Base-by-base conservation (phyloP, 2,888 invertebrate species). In the Pantelozetes paolii region DNA sequence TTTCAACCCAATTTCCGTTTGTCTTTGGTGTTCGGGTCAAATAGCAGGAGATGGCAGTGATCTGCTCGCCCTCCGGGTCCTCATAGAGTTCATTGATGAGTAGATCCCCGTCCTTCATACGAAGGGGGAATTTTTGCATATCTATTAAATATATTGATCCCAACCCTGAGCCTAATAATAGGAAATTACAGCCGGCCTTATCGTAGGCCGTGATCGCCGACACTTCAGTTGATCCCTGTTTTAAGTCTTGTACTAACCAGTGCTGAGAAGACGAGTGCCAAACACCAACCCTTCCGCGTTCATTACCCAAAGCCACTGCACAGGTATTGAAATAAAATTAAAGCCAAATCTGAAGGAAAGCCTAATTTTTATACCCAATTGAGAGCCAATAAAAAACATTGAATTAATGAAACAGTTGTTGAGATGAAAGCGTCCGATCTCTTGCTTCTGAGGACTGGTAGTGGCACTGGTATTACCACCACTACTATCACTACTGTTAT, bases 231-330 rank as follows among this genome's bases (percentile, higher is more conserved):
- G 62, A 32, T 57, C 94, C 90, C 82, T 84, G 77, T 69, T 79
- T 76, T 20, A 74, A 75, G 30, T 74, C 71, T 48, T 75, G 75
- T 3, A 74, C 57, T 40, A 75, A 70, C 95, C 97, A 98, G 83
- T 97, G 95, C 80, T 96, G 95, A 0, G 96, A 95, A 90, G 96
- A 96, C 0, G 96, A 93, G 83, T 98, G 97, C 97, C 97, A 98
- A n/a, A 98, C 97, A 0, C 98, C 97, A 28, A 98, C 92, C 84
- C 96, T 96, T 6, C 94, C 94, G 40, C 77, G 23, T 9, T 89
- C 89, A 1, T 90, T 89, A 59, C 94, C 94, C 32, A 98, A 85
- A 0, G 97, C 97, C n/a, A 99, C 98, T 78, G 98, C 15, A 36
- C 3, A 73, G 36, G 9, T 6, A 67, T 18, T 48, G 28, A 11